phyloP scores from a whole-genome alignment of 2,888 invertebrate genomes.

The Druceiella hillmani region DNA sequence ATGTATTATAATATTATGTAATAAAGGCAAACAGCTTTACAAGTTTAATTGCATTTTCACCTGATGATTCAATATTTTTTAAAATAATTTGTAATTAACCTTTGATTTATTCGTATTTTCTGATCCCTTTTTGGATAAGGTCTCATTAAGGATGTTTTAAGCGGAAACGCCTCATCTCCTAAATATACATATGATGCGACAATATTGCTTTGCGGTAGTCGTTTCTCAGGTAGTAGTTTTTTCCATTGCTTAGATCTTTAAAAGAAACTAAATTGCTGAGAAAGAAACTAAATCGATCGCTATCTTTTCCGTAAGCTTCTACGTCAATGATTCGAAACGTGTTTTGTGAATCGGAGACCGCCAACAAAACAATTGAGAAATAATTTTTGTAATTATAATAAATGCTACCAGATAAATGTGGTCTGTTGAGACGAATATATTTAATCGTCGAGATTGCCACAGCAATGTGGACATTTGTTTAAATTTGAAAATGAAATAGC shows the following conservation, averaged over 20 bases:
- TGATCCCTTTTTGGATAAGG: conserved; percentile 17
- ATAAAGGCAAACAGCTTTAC: too few species aligned
- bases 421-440: conserved; percentile 21
- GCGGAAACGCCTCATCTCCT: conserved; percentile 17
- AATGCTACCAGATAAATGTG: conserved; percentile 20
- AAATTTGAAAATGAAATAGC: conserved; percentile 16
- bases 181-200: conserved; percentile 17
- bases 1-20: too few species aligned
- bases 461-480: conserved; percentile 17
- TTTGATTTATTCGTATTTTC: too few species aligned
- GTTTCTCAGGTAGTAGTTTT: conserved; percentile 19
- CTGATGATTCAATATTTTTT: too few species aligned
- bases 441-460: conserved; percentile 15
- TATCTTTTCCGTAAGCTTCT: conserved; percentile 14
- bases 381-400: conserved; percentile 20
- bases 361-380: conserved; percentile 19
- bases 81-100: too few species aligned
- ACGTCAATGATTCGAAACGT: conserved; percentile 21
- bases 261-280: conserved; percentile 20
- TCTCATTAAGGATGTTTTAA: conserved; percentile 14
- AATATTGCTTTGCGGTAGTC: conserved; percentile 19
- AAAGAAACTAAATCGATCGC: conserved; percentile 17
- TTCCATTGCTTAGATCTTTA: conserved; percentile 19
- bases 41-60: too few species aligned
- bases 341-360: conserved; percentile 20